Base-by-base conservation (phyloP, 2,888 invertebrate species). In the Philonicus albiceps region DNA sequence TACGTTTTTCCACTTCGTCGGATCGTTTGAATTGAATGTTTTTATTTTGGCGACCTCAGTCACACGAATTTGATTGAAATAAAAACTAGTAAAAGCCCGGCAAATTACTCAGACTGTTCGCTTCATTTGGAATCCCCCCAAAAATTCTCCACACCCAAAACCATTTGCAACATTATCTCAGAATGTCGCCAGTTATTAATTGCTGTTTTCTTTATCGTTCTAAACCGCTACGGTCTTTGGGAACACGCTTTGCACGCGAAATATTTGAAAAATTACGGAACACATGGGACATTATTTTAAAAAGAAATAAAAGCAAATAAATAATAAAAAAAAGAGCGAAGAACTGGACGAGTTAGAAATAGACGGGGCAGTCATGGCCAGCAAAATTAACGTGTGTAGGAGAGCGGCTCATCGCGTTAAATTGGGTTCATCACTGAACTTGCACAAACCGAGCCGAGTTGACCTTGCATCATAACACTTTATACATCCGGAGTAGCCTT, bases 401-500 rank as follows among this genome's bases (percentile, higher is more conserved):
- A 81, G 81, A 81, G 37, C 53, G 31, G 49, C 49, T 81, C 55
- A 81, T 81, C 81, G 55, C 22, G 37, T 81, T 81, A 81, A 81
- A 81, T 81, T 81, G 81, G 55, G 81, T 81, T 81, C 81, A 81
- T 81, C 81, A 81, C 81, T 81, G 81, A 81, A 81, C 81, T 55
- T 81, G 81, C 81, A 81, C 30, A 81, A 34, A 37, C 19, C 34
- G 31, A n/a, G 81, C 55, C 64, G 34, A n/a, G 81, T 22, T 55
- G 81, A 81, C 81, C 81, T 81, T 81, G 64, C 81, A 81, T 27
- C 81, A 81, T 55, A 80, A 53, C 55, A 81, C 81, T 55, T 81
- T 55, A 34, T 55, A 81, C 81, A 81, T 81, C 81, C 81, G 81
- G 81, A 81, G 64, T 55, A 55, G 55, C 64, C 49, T 81, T 78